Base-by-base conservation (phyloP, 2,888 invertebrate species). In the Morpho helenor region DNA sequence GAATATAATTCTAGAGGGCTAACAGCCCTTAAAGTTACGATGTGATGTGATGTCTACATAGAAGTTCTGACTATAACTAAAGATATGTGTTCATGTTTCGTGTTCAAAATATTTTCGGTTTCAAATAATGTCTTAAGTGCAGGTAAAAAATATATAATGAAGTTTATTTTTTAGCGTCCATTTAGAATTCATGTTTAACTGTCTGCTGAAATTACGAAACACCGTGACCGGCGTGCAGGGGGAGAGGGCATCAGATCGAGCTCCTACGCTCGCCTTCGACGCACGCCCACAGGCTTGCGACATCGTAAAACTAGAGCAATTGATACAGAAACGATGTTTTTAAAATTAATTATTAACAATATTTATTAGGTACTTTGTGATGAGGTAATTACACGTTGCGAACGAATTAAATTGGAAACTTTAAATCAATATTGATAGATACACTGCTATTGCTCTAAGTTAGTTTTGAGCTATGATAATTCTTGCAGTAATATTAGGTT, bases 231-330 rank as follows among this genome's bases (percentile, higher is more conserved):
- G 70, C 68, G 73, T 68, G 66, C 64, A 61, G 71, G 78, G 82
- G 80, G 77, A 78, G 54, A 53, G 54, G 54, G 80, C 76, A 80
- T 79, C 74, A 78, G 82, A 79, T 80, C 76, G 81, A 78, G 80
- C 83, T 80, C 84, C 85, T 83, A 84, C 85, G 82, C 84, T 76
- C 73, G 69, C 72, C 71, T 71, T 76, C 80, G 76, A 74, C 74
- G 76, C 74, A 80, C 86, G 78, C 85, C 86, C 80, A 85, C 85
- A 63, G 64, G 54, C 76, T 86, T 85, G 79, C 86, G 81, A 81
- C 85, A 85, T 76, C 80, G 74, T 74, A 72, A 16, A 87, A 81
- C 84, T 86, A 69, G 87, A 85, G 81, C 85, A 82, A 74, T 81
- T 73, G 79, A 80, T 81, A 59, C 62, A 58, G 60, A 61, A 65